Conservation (phyloP, 1,140 invertebrate genomes). For the Contarinia nasturtii region DNA sequence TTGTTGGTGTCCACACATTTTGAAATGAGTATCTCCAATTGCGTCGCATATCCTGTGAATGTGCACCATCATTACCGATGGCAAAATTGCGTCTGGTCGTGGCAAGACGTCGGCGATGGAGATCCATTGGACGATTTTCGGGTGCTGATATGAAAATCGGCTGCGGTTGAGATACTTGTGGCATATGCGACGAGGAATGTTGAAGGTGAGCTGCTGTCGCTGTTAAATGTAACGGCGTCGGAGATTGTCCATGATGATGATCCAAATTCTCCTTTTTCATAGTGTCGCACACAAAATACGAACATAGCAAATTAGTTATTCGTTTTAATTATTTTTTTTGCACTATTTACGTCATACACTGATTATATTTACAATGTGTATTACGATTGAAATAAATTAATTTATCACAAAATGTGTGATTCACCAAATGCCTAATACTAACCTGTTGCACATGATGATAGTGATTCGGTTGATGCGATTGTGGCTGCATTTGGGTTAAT, state of each 20-base stretch:
- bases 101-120: constrained; percentile 26
- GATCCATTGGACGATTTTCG: constrained; percentile 25
- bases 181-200: constrained; percentile 24
- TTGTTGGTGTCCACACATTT: too few species aligned
- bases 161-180: constrained; percentile 27
- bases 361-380: too few species aligned
- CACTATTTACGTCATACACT: too few species aligned
- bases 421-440: too few species aligned
- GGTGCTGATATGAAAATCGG: constrained; percentile 31
- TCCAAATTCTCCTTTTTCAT: constrained; percentile 1
- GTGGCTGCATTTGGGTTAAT: constrained; percentile 1
- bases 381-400: too few species aligned
- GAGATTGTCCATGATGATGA: constrained; percentile 15
- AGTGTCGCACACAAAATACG: not conserved
- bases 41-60: too few species aligned
- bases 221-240: constrained; percentile 24
- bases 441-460: constrained; percentile 5
- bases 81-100: constrained; percentile 24
- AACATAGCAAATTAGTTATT: constrained; percentile 1
- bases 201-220: constrained; percentile 16
- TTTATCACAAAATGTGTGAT: constrained; percentile 3
- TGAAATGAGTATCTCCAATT: too few species aligned
- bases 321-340: not conserved
- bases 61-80: too few species aligned
- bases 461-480: constrained; percentile 4